Conservation (phyloP, 2,797 vertebrate species). For the Helarctos malayanus region DNA sequence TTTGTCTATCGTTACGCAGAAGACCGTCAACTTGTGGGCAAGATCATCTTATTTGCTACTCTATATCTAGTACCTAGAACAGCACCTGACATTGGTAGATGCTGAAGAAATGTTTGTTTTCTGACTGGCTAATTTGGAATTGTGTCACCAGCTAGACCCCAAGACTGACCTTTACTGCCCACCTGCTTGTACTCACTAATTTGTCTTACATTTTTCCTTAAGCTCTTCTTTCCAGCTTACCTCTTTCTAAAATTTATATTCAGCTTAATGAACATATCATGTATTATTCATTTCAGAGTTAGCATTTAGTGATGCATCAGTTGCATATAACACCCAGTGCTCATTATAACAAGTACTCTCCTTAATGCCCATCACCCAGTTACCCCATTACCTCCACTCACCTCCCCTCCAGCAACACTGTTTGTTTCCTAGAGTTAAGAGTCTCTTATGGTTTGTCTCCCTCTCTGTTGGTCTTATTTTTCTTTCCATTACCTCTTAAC, state of each 20-base stretch:
- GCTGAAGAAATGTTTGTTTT: conserved; percentile 27
- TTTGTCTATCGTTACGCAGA: not conserved
- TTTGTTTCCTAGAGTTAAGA: not conserved
- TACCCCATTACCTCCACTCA: no score
- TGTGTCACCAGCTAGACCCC: not conserved
- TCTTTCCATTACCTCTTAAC: not conserved
- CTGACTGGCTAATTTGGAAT: not conserved
- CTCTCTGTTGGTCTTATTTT: not conserved
- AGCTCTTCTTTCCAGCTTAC: not conserved
- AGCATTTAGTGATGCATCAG: no score
- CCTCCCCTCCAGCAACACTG: not conserved
- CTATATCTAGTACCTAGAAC: not conserved
- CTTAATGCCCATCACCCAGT: no score
- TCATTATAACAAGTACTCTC: no score
- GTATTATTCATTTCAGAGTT: not conserved
- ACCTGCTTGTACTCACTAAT: not conserved
- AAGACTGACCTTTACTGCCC: not conserved
- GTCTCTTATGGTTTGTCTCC: not conserved
- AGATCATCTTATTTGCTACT: not conserved
- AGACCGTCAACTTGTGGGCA: not conserved
- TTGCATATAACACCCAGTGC: no score
- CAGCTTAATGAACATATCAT: not conserved
- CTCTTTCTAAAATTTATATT: not conserved
- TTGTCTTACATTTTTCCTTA: not conserved
- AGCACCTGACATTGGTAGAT: not conserved